phyloP scores from a whole-genome alignment of 2,888 invertebrate species.

The Galerucella calmariensis region DNA sequence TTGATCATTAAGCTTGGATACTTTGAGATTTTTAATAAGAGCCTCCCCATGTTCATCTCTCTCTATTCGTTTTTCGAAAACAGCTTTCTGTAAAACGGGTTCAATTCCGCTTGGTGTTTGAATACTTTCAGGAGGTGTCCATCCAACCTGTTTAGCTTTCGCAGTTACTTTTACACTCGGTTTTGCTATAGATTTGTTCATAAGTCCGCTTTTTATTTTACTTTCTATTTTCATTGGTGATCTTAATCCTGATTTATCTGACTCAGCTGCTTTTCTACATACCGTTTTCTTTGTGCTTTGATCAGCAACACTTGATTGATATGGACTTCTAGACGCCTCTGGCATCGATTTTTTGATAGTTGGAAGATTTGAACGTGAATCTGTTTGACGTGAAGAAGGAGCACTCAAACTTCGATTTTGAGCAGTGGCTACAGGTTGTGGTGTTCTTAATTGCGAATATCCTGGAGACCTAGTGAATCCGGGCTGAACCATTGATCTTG shows the following conservation, averaged over 20 bases:
- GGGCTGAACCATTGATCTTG: background rate
- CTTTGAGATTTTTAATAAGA: conserved; percentile 48
- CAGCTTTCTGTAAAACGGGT: conserved; percentile 52
- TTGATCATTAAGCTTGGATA: conserved; percentile 48
- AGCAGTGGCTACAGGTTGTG: background rate
- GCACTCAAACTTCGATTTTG: background rate
- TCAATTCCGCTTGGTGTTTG: conserved; percentile 53
- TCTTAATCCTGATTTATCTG: background rate
- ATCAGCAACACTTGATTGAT: background rate
- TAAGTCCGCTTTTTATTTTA: background rate
- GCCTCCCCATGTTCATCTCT: conserved; percentile 52
- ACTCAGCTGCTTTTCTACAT: background rate
- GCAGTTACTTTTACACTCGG: conserved; percentile 39
- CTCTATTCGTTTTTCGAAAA: conserved; percentile 55
- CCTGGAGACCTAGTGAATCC: background rate
- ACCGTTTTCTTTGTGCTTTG: background rate
- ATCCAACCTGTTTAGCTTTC: conserved; percentile 32
- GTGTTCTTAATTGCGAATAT: background rate
- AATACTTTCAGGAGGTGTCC: conserved; percentile 40
- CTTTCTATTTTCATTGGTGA: background rate
- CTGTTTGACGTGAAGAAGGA: background rate
- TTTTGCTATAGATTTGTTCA: conserved; percentile 30
- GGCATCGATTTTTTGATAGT: background rate
- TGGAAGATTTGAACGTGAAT: background rate
- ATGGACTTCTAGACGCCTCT: too few relatives aligned